These are phyloP conservation scores for Vulpes lagopus DNA, from an alignment of 2,113 vertebrate species.

Conservation along the genomic window DNA sequence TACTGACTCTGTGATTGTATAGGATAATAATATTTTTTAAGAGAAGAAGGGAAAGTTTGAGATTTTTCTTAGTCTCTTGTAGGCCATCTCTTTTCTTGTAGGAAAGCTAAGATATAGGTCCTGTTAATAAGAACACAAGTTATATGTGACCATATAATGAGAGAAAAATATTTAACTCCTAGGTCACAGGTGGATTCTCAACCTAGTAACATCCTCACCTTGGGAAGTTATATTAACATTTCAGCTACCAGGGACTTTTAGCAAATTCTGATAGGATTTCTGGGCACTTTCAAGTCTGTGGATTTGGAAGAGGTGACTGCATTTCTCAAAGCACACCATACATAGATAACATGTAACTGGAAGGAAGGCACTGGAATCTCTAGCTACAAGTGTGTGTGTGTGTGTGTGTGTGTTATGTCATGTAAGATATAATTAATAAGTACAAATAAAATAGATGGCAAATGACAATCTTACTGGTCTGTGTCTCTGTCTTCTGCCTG, in stretches of 20 bases:
- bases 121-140: neutral
- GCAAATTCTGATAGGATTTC: neutral
- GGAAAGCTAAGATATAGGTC: neutral
- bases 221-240: neutral
- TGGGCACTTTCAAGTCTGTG: neutral
- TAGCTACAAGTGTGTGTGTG: neutral
- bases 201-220: neutral
- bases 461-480: constrained; percentile 56
- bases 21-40: neutral
- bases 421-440: neutral
- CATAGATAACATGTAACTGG: neutral
- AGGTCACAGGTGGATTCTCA: neutral
- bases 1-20: neutral
- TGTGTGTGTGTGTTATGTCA: neutral
- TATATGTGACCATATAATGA: neutral
- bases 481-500: neutral
- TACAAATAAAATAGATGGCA: neutral
- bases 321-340: neutral
- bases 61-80: neutral
- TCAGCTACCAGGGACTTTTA: neutral
- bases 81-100: neutral
- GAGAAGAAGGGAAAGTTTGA: neutral
- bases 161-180: neutral
- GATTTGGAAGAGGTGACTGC: neutral
- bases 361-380: neutral